These are phyloP conservation scores for Hecatera dysodea DNA, from an alignment of 2,888 invertebrate species.

Conservation along the genomic window DNA sequence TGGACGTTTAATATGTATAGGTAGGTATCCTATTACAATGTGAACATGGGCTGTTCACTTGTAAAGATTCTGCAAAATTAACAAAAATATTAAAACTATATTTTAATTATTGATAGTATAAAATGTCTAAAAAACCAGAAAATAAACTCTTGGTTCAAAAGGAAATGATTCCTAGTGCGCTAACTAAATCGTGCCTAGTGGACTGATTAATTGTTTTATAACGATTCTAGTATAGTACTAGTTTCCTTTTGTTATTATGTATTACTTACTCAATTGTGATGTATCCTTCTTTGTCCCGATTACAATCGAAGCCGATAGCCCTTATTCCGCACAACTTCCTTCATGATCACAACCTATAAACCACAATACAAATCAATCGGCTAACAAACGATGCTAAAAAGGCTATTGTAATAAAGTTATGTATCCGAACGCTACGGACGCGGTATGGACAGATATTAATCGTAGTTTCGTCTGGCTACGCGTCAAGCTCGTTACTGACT, in stretches of 20 bases:
- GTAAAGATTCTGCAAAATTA: not conserved
- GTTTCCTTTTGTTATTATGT: not conserved
- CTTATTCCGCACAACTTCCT: constrained; percentile 14
- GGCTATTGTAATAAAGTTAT: constrained; percentile 65
- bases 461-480: constrained; percentile 66
- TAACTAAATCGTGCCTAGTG: too few relatives aligned
- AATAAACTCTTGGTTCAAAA: too few relatives aligned
- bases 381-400: constrained; percentile 63
- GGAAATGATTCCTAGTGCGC: not conserved
- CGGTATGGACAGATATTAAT: constrained; percentile 73
- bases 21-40: constrained; percentile 26
- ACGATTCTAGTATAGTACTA: too few relatives aligned
- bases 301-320: too few relatives aligned
- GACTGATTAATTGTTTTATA: too few relatives aligned
- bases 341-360: constrained; percentile 15
- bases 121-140: not conserved
- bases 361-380: constrained; percentile 60
- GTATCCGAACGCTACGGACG: constrained; percentile 55
- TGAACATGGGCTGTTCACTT: not conserved
- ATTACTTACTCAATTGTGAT: too few relatives aligned
- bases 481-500: constrained; percentile 70
- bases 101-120: not conserved
- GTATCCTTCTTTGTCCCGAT: too few relatives aligned
- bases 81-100: not conserved
- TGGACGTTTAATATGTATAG: constrained; percentile 10